phyloP scores from a whole-genome alignment of 2,888 invertebrate species.

The Caenorhabditis sp. region DNA sequence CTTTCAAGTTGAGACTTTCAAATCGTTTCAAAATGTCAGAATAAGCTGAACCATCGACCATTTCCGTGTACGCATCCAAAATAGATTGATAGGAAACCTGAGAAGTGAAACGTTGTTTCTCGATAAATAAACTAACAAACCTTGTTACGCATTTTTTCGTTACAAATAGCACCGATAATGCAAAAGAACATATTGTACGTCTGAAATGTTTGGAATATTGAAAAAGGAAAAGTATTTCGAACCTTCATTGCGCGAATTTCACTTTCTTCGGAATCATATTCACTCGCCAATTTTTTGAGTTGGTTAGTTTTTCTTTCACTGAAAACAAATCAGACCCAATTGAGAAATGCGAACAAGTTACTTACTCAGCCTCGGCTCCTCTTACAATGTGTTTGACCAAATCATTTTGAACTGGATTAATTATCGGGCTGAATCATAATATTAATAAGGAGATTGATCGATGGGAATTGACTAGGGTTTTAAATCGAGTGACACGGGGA shows the following conservation, averaged over 20 bases:
- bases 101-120: not conserved
- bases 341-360: too few relatives aligned
- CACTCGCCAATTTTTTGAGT: slow-evolving; percentile 3
- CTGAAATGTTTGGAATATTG: not conserved
- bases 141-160: not conserved
- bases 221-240: not conserved
- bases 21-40: not conserved
- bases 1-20: not conserved
- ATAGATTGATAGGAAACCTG: not conserved
- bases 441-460: too few relatives aligned
- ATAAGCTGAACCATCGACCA: slow-evolving; percentile 1
- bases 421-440: not conserved
- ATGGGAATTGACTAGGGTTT: too few relatives aligned
- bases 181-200: slow-evolving; percentile 19
- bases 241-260: slow-evolving; percentile 9
- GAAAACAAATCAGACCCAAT: too few relatives aligned
- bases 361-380: slow-evolving; percentile 5
- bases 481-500: too few relatives aligned
- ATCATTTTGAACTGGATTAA: not conserved
- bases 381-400: not conserved
- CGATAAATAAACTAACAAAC: not conserved
- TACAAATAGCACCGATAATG: not conserved
- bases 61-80: not conserved
- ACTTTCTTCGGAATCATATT: not conserved
- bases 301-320: not conserved